Evolutionary conservation across 2,113 vertebrate species (phyloP), one percentile per base, ranked within the genome.

Genomic region (Zosterops borbonicus): DNA sequence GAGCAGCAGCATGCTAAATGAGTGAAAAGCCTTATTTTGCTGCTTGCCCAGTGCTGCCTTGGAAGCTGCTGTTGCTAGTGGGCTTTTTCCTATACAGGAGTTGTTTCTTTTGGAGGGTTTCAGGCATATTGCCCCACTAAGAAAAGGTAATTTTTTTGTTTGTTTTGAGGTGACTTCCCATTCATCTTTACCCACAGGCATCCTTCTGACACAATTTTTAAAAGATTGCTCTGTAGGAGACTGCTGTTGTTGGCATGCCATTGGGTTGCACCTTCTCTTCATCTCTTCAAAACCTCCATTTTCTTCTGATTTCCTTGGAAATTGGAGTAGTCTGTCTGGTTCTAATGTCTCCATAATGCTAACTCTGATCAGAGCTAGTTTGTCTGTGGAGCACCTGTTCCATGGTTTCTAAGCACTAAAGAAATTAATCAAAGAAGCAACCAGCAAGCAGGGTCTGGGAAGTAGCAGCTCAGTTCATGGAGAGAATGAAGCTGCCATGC

Each of bases 401-500:
- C 4, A 1, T 25, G 24, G 10, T 86, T 86, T 92, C 31, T 28
- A 41, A 62, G 14, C 1, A 1, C 41, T 56, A 8, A 35, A 60
- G 35, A 79, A 82, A 14, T 7, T 11, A n/a, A 33, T 5, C 1
- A 4, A 39, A 31, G 60, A 27, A 50, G 33, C 19, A 70, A 5
- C 4, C 3, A 3, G 24, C 18, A 64, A 65, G 17, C 12, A 37
- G 22, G 6, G 12, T 88, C 20, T 88, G 42, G 31, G n/a, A 70
- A 41, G 16, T 1, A 15, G 37, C 56, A 69, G 12, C 55, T 74
- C 6, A 16, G 25, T 41, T 63, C 22, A 2, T 42, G 53, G 35
- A 41, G 52, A 68, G 10, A 27, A 4, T 5, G 5, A 64, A 50
- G 50, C 23, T 56, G 24, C 33, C 0, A 0, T 74, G 42, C 11